phyloP scores from a whole-genome alignment of 2,888 invertebrate species.

The Cheilosia urbana region DNA sequence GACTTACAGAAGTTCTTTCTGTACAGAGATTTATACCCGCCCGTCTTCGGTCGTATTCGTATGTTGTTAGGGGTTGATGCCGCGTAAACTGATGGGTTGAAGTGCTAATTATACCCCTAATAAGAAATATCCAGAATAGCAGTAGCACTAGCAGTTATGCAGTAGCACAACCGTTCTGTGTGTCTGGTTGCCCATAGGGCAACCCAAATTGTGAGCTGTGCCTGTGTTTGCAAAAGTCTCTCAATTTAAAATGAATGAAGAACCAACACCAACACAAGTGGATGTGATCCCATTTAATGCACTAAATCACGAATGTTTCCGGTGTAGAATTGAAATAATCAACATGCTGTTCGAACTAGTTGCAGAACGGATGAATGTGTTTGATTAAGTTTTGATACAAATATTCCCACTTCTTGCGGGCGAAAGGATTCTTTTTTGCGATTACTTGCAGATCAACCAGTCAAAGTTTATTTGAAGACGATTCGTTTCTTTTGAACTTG shows the following conservation, averaged over 20 bases:
- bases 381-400: slow-evolving; percentile 21
- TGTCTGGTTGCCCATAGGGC: slow-evolving; percentile 7
- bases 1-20: neutral
- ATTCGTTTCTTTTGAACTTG: slow-evolving; percentile 18
- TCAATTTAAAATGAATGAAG: slow-evolving; percentile 25
- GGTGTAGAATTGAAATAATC: neutral
- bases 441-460: neutral
- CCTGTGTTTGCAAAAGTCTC: slow-evolving; percentile 7
- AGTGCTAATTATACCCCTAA: slow-evolving; percentile 38
- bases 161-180: neutral
- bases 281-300: neutral
- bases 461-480: slow-evolving; percentile 2
- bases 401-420: neutral
- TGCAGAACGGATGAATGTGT: neutral
- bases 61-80: slow-evolving; percentile 4
- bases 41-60: neutral
- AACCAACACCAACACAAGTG: neutral
- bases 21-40: slow-evolving; percentile 14
- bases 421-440: neutral
- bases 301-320: neutral
- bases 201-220: slow-evolving; percentile 3
- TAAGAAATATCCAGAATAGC: slow-evolving; percentile 4
- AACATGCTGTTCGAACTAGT: neutral
- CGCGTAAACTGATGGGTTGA: slow-evolving; percentile 10
- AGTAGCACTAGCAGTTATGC: neutral